A percentile compares a stretch with the other conserved stretches of the same genome.
Conservation (phyloP, 2,797 vertebrate genomes). For the Hipposideros larvatus region DNA sequence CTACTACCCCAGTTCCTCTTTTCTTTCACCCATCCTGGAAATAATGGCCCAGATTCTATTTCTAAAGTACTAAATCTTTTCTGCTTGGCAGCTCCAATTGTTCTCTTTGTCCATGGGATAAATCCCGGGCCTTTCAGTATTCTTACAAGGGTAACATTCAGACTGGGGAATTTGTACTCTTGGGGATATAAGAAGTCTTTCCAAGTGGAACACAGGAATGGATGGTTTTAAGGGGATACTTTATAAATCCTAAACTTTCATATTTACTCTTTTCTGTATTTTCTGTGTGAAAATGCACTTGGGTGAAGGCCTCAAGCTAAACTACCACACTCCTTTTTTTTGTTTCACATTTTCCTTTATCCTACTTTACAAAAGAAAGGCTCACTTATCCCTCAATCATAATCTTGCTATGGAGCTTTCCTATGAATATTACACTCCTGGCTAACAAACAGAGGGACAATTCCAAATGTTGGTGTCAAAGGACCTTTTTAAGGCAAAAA, state of each 20-base stretch:
- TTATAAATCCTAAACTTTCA: conserved; percentile 26
- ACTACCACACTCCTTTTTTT: neutral
- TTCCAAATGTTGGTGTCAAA: conserved; percentile 52
- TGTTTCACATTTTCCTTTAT: conserved; percentile 38
- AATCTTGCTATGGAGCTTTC: conserved; percentile 24
- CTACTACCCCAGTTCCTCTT: neutral
- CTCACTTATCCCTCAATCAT: neutral
- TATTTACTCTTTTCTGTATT: conserved; percentile 42
- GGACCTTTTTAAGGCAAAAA: neutral
- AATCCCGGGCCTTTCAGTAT: conserved; percentile 25
- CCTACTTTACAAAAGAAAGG: conserved; percentile 35
- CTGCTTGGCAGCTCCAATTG: neutral
- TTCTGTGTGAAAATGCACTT: conserved; percentile 58
- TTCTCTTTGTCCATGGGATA: conserved; percentile 33
- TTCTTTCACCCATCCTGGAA: conserved; percentile 35
- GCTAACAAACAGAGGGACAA: conserved; percentile 33
- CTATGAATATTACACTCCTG: neutral
- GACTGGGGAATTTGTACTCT: conserved; percentile 6
- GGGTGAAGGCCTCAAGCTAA: conserved; percentile 20
- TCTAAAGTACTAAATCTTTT: conserved; percentile 53
- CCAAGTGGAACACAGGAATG: neutral
- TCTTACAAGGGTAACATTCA: neutral
- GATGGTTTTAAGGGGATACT: conserved; percentile 45
- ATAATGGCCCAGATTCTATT: conserved; percentile 16
- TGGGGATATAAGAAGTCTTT: neutral